A percentile compares a stretch with the other conserved stretches of the same genome.
Conservation (phyloP, 2,888 invertebrate genomes). For the Anaspis maculata region DNA sequence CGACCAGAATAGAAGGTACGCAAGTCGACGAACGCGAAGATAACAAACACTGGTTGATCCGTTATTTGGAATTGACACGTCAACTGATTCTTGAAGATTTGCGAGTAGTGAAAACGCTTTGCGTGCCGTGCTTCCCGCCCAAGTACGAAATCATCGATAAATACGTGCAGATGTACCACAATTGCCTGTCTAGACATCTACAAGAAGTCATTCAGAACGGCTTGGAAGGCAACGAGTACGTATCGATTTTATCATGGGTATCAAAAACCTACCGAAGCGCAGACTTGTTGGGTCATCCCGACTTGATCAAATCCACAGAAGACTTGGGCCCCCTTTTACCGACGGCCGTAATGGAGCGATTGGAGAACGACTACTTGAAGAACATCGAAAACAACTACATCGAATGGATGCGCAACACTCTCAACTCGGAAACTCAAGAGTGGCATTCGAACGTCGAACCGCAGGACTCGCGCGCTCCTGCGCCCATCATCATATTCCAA, state of each 20-base stretch:
- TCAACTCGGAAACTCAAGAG: conserved; percentile 85
- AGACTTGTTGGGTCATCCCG: conserved; percentile 83
- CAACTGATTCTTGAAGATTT: conserved; percentile 86
- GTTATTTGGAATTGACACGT: conserved; percentile 80
- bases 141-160: conserved; percentile 86
- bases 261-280: conserved; percentile 82
- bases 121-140: conserved; percentile 92
- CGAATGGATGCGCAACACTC: conserved; percentile 93
- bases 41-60: conserved; percentile 93
- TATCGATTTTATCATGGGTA: conserved; percentile 87
- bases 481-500: conserved; percentile 94
- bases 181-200: conserved; percentile 70
- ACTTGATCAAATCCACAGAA: conserved; percentile 47
- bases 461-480: conserved; percentile 73
- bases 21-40: conserved; percentile 85
- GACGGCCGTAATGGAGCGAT: conserved; percentile 60
- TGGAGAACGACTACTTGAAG: conserved; percentile 77
- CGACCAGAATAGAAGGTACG: conserved; percentile 86
- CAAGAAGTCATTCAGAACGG: conserved; percentile 82
- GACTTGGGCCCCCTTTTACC: conserved; percentile 71
- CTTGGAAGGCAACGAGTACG: conserved; percentile 93
- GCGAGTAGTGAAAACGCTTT: conserved; percentile 80
- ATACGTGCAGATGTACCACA: conserved; percentile 92
- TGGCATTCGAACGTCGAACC: conserved; percentile 79
- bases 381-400: conserved; percentile 85